Evolutionary conservation across 2,113 vertebrate species (phyloP).

Genomic region (Lethenteron camtschaticum): DNA sequence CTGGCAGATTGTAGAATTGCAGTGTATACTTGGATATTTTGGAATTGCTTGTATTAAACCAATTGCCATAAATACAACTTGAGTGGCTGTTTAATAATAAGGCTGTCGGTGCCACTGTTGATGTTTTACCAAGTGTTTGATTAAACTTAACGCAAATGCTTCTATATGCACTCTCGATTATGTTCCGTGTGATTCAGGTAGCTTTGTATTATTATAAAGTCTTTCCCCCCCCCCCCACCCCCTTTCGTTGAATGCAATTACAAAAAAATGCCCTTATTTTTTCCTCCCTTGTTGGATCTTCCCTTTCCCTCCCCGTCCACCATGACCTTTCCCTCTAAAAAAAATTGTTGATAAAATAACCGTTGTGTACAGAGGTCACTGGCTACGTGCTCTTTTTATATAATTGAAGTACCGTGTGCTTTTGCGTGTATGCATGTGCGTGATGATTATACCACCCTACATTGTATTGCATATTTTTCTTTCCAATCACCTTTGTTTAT

Average conservation of each 20-base stretch:
- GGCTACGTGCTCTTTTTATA: too few species aligned
- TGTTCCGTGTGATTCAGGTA: background rate
- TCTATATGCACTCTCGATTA: conserved; percentile 2
- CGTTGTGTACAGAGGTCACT: too few species aligned
- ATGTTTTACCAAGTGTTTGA: conserved; percentile 6
- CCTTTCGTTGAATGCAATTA: conserved; percentile 2
- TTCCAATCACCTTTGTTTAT: too few species aligned
- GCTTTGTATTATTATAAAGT: conserved; percentile 1
- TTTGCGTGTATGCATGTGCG: too few species aligned
- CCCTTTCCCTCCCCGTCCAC: background rate
- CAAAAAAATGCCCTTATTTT: background rate
- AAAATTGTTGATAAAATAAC: too few species aligned
- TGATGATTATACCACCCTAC: too few species aligned
- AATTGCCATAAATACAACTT: conserved; percentile 4
- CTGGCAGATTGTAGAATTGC: conserved; percentile 1
- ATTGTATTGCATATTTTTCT: too few species aligned
- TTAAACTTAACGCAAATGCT: conserved; percentile 2
- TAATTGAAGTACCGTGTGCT: too few species aligned
- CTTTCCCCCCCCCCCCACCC: too few species aligned
- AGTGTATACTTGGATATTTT: conserved; percentile 6
- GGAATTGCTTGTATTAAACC: conserved; percentile 5
- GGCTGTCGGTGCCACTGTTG: conserved; percentile 5
- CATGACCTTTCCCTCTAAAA: too few species aligned
- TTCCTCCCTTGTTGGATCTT: background rate
- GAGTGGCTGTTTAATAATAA: conserved; percentile 4